Evolutionary conservation across 2,797 vertebrate genomes (phyloP).

Genomic region (Aplochiton taeniatus): DNA sequence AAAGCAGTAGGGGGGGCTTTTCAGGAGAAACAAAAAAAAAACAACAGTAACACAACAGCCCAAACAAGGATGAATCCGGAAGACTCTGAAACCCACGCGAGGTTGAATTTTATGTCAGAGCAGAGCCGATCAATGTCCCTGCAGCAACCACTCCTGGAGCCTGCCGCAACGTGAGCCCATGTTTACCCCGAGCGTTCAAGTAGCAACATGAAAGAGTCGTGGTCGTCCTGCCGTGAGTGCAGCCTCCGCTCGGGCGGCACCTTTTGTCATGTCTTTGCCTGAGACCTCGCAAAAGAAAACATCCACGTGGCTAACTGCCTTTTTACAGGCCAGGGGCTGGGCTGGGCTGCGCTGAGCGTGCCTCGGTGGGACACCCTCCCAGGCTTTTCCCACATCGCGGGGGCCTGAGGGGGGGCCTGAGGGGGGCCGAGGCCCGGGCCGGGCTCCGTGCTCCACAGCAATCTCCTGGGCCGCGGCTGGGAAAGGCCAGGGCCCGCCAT

Average conservation of each 20-base stretch:
- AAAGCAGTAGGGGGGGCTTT: not conserved
- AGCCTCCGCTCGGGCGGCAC: slow-evolving; percentile 57
- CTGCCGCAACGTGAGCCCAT: slow-evolving; percentile 38
- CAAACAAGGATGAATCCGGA: slow-evolving; percentile 16
- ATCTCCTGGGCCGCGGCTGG: slow-evolving; percentile 79
- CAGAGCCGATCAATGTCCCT: slow-evolving; percentile 32
- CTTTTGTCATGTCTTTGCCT: slow-evolving; percentile 53
- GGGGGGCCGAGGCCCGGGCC: slow-evolving; percentile 52
- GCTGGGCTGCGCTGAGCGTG: slow-evolving; percentile 22
- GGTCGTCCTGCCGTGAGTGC: slow-evolving; percentile 28
- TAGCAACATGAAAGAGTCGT: slow-evolving; percentile 46
- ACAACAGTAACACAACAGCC: not conserved
- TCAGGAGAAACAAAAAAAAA: not conserved
- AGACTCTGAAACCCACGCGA: slow-evolving; percentile 10
- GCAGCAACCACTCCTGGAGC: slow-evolving; percentile 26
- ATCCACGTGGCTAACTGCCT: slow-evolving; percentile 28
- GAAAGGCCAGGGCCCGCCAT: slow-evolving; percentile 73
- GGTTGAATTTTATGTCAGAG: slow-evolving; percentile 11
- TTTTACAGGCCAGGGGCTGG: slow-evolving; percentile 42
- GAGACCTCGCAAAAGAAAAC: slow-evolving; percentile 56
- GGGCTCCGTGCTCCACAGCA: slow-evolving; percentile 59
- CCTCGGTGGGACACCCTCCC: slow-evolving; percentile 66
- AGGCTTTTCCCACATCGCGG: slow-evolving; percentile 77
- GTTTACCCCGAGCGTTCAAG: slow-evolving; percentile 38
- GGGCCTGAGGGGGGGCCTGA: slow-evolving; percentile 28